phyloP scores from a whole-genome alignment of 2,888 invertebrate genomes.

The Leucophora obtusa region DNA sequence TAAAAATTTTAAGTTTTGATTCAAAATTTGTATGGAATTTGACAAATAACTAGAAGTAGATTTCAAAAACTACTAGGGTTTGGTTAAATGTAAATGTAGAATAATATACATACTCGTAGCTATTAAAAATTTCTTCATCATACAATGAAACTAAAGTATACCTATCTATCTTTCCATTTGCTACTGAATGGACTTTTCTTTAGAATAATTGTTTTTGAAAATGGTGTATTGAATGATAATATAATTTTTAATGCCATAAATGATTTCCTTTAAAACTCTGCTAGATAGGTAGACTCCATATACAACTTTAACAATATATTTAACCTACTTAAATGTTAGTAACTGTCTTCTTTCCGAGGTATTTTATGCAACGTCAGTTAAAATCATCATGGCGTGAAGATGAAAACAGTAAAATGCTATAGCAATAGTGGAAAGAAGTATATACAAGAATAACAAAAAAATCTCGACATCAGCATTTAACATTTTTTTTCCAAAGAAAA shows the following conservation, averaged over 20 bases:
- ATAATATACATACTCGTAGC: too few relatives aligned
- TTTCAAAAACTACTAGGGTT: too few relatives aligned
- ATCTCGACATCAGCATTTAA: constrained; percentile 17
- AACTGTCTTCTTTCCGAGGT: constrained; percentile 24
- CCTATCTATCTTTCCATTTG: too few relatives aligned
- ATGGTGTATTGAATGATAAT: neutral
- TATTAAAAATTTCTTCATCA: too few relatives aligned
- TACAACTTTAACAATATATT: neutral
- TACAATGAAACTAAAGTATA: too few relatives aligned
- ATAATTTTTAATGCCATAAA: neutral
- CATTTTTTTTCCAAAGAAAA: constrained; percentile 20
- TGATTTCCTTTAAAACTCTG: neutral
- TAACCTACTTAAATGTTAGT: constrained; percentile 53
- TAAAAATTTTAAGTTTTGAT: too few relatives aligned
- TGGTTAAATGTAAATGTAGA: too few relatives aligned
- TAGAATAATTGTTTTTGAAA: neutral
- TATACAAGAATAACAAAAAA: neutral
- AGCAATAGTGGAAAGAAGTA: constrained; percentile 4
- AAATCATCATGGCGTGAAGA: constrained; percentile 55
- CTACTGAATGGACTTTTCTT: too few relatives aligned
- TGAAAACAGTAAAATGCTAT: constrained; percentile 18
- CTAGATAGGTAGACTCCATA: neutral
- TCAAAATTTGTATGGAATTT: too few relatives aligned
- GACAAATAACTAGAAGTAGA: too few relatives aligned
- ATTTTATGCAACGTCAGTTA: constrained; percentile 59